phyloP scores from a whole-genome alignment of 2,113 vertebrate genomes.

The Corvus hawaiiensis region DNA sequence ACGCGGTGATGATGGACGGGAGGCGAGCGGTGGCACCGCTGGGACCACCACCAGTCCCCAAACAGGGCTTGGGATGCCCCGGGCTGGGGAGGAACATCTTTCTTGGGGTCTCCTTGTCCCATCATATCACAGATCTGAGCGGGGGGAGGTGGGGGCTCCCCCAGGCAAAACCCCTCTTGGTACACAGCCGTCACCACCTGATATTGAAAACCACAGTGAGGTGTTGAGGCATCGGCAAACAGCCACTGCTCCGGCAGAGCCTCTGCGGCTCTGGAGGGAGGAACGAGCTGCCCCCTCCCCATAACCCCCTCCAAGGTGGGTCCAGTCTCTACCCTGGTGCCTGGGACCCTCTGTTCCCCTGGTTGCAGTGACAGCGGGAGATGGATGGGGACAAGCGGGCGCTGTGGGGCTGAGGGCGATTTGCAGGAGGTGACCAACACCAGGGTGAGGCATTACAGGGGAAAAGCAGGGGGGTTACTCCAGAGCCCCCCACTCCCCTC shows the following conservation, averaged over 20 bases:
- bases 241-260: neutral
- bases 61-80: neutral
- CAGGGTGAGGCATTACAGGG: accelerated
- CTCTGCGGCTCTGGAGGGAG: accelerated
- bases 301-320: accelerated
- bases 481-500: neutral
- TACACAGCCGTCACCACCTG: accelerated
- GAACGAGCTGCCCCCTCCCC: neutral
- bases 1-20: neutral
- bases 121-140: neutral
- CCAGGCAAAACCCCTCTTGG: neutral
- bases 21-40: accelerated
- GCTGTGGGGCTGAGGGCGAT: accelerated
- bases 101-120: neutral
- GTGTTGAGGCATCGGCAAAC: neutral
- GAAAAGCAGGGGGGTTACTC: neutral
- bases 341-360: neutral
- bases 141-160: neutral
- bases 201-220: accelerated
- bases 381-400: neutral
- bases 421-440: accelerated
- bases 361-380: neutral
- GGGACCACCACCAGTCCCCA: neutral
- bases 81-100: neutral
- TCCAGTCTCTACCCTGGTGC: neutral